These are phyloP conservation scores for Eupithecia abbreviata DNA, from an alignment of 2,888 invertebrate genomes.

Conservation along the genomic window DNA sequence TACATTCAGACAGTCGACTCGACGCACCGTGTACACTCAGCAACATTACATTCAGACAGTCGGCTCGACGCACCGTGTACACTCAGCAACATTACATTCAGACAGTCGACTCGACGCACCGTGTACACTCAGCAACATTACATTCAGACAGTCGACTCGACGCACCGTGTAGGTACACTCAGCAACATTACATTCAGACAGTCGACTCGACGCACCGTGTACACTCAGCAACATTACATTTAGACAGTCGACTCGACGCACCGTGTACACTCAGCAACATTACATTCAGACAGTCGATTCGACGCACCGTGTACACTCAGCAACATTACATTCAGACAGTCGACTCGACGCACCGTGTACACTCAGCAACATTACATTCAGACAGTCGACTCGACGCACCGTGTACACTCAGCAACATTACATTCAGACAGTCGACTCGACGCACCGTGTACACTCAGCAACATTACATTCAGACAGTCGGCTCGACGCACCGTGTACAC, in stretches of 20 bases:
- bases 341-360: neutral
- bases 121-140: neutral
- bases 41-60: neutral
- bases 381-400: neutral
- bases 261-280: neutral
- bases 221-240: neutral
- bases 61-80: neutral
- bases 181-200: neutral
- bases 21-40: neutral
- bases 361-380: neutral
- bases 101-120: neutral
- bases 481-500: neutral
- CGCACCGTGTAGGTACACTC: neutral
- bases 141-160: constrained; percentile 4
- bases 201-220: neutral
- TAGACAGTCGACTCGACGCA: constrained; percentile 2
- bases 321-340: neutral
- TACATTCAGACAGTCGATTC: constrained; percentile 2
- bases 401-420: neutral
- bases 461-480: neutral
- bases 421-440: constrained; percentile 4
- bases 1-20: constrained; percentile 1
- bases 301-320: neutral
- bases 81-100: neutral
- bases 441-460: neutral